Percentiles rank a stretch among this genome's conserved stretches.
These are phyloP conservation scores for Oxycera nigricornis DNA, from an alignment of 2,888 invertebrate genomes.

Conservation along the genomic window DNA sequence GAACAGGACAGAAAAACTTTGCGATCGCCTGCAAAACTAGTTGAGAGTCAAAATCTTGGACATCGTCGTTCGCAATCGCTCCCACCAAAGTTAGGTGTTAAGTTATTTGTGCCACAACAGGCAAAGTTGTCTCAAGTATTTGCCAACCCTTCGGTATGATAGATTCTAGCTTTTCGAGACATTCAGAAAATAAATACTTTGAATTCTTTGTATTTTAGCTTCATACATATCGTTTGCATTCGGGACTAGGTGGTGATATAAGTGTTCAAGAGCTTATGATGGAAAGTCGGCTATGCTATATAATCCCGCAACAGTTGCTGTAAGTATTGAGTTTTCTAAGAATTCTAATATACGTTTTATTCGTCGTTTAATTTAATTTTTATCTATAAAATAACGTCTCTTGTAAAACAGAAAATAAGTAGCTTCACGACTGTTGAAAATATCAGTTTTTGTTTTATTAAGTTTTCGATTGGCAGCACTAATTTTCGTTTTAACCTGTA, in stretches of 20 bases:
- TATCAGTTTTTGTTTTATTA: neutral
- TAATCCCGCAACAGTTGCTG: conserved; percentile 87
- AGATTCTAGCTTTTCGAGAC: no score
- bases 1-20: conserved; percentile 68
- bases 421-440: neutral
- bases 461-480: neutral
- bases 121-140: conserved; percentile 74
- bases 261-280: conserved; percentile 93
- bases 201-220: conserved; percentile 56
- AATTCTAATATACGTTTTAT: neutral
- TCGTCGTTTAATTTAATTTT: neutral
- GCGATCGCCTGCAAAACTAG: conserved; percentile 59
- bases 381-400: neutral
- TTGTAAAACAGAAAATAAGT: neutral
- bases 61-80: conserved; percentile 84
- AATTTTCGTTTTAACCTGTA: neutral
- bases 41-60: conserved; percentile 54
- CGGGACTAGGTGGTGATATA: conserved; percentile 89
- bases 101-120: conserved; percentile 82
- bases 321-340: conserved; percentile 69
- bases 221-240: conserved; percentile 86
- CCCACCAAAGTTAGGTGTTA: conserved; percentile 81
- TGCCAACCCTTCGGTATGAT: conserved; percentile 69
- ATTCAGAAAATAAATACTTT: no score
- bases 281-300: conserved; percentile 84